These are phyloP conservation scores for Prunella strophiata DNA, from an alignment of 2,797 vertebrate genomes.

Conservation along the genomic window DNA sequence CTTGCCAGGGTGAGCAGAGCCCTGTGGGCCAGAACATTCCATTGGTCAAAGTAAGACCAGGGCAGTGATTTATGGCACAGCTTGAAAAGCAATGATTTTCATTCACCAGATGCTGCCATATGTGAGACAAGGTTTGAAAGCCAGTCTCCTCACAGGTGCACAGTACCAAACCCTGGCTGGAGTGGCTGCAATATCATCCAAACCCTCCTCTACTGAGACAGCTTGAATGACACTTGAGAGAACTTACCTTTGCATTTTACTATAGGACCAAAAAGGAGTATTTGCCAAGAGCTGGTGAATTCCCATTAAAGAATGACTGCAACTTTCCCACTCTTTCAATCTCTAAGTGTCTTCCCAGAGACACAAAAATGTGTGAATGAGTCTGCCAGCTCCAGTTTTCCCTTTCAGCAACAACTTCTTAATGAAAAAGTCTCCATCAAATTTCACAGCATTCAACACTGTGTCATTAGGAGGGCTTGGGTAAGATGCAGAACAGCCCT, in stretches of 20 bases:
- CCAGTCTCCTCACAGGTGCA: neutral
- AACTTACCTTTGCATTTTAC: neutral
- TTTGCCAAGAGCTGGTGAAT: neutral
- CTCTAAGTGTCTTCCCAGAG: neutral
- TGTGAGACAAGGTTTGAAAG: neutral
- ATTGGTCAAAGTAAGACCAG: neutral
- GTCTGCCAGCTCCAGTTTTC: neutral
- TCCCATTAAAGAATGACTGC: neutral
- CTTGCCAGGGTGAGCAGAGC: neutral
- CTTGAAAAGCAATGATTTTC: neutral
- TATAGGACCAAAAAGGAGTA: neutral
- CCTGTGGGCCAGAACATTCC: neutral
- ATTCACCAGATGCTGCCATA: neutral
- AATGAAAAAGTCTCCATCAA: neutral
- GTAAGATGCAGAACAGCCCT: neutral
- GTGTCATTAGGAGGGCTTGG: neutral
- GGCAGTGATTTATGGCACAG: neutral
- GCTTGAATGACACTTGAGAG: neutral
- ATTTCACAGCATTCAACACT: neutral
- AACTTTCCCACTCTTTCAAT: neutral
- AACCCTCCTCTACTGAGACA: neutral
- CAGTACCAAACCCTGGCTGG: neutral
- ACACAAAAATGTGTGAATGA: neutral
- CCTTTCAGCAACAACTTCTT: neutral
- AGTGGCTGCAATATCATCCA: neutral